Base-by-base conservation (phyloP, 2,113 vertebrate species). In the Peromyscus maniculatus region DNA sequence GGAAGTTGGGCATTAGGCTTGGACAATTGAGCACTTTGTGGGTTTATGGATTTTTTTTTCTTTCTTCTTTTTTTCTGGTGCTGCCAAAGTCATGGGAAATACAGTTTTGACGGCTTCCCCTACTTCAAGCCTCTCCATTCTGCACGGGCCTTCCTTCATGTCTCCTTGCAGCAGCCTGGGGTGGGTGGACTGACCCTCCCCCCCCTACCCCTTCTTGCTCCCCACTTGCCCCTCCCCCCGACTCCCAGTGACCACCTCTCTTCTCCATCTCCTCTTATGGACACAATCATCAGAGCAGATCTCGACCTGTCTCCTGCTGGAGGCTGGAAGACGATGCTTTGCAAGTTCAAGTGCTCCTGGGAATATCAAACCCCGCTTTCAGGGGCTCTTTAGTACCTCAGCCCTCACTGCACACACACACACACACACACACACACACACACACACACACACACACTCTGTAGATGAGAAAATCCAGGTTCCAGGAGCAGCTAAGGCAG, bases 1-100 rank as follows among this genome's bases (percentile, higher is more conserved):
- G 82, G 39, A 80, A 97, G 67, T 11, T 39, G 80, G 84, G 62
- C 71, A 64, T 19, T 21, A 39, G 74, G 86, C 43, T 67, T 55
- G 66, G 91, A 91, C 83, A 78, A 55, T 11, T 7, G 66, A 86
- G 39, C 7, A 91, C 88, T 97, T 86, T 94, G 95, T 92, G 94
- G 90, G 71, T 66, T 77, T 36, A 77, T 79, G 71, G 74, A 43
- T 67, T 22, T 57, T 95, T 74, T 74, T 87, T 31, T 36, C 43
- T 79, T 92, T 21, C 24, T 26, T 16, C 1, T 77, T 69, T 67
- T 64, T 52, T 62, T 59, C 26, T 8, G 67, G 88, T 46, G 86
- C 86, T 83, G 92, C 78, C 88, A 33, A 69, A 74, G 88, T 75
- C 94, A 55, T 43, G 74, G 86, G 94, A 86, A 95, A 89, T 80